Conservation (phyloP, 2,888 invertebrate genomes). For the Cosmorhoe ocellata region DNA sequence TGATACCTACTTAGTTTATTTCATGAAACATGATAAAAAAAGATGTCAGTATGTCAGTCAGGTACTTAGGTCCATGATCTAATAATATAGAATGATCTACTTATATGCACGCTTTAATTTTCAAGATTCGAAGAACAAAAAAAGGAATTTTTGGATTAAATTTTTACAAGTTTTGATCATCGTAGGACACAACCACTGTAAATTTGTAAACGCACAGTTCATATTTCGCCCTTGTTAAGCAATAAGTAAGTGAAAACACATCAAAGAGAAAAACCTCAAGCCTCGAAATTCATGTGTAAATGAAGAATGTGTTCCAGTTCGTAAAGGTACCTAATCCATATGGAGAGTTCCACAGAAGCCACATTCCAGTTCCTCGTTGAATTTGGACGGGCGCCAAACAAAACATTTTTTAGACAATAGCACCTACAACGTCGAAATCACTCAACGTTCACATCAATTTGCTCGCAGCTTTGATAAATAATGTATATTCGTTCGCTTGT, state of each 20-base stretch:
- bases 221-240: no score
- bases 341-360: conserved; percentile 14
- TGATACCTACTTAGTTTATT: no score
- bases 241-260: not conserved
- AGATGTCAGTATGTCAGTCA: no score
- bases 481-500: conserved; percentile 23
- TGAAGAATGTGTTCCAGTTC: not conserved
- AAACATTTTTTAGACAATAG: conserved; percentile 33
- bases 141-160: no score
- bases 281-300: not conserved
- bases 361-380: conserved; percentile 20
- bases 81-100: no score
- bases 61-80: no score
- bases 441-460: conserved; percentile 34
- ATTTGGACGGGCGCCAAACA: conserved; percentile 34
- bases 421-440: conserved; percentile 28
- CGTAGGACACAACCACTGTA: no score
- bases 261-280: not conserved
- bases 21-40: no score
- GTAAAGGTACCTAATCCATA: conserved; percentile 16
- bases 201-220: no score
- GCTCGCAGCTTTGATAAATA: conserved; percentile 24
- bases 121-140: no score
- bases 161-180: no score
- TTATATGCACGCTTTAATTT: no score